Evolutionary conservation across 2,113 vertebrate species (phyloP), one percentile per base, ranked within the genome.

Genomic region (Condylura cristata): DNA sequence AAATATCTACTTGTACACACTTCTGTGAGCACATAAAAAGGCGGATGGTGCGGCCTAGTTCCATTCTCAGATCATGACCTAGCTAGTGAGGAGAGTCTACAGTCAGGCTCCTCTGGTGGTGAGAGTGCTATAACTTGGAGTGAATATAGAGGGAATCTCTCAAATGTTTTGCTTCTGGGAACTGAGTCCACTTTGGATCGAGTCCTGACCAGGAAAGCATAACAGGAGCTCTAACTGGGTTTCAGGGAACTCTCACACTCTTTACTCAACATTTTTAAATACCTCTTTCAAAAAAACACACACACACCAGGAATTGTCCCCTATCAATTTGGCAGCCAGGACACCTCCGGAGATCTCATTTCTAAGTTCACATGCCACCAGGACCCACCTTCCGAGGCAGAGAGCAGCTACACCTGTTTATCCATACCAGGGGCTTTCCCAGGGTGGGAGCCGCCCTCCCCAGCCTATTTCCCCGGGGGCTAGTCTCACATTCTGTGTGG

Each of bases 281-380:
- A 18, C 5, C 18, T 68, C 20, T 95, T 61, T 63, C 51, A 71
- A 87, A 80, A 58, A 91, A 94, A 51, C 46, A 9, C 4, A 65
- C 4, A 65, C 46, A 32, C 17, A 46, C 26, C 28, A 75, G 41
- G 84, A 93, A 65, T 65, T 71, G 46, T 44, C 8, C 51, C 30
- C 4, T 85, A 26, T 53, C 28, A 12, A 0, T 26, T 24, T 44
- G 60, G 37, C 30, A 75, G 30, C 34, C 20, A 58, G 20, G 39
- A 80, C 1, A 7, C 53, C 66, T 83, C 46, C 2, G 26, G 22
- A 8, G 16, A 26, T 24, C 14, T 84, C 26, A 82, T 88, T 74
- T 58, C 14, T n/a, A 32, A 66, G 16, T 34, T 41, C 14, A 72
- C 65, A 51, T 9, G n/a, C 32, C 44, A 60, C 17, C 3, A 24